Conservation (phyloP, 2,797 vertebrate species). For the Thalassophryne amazonica region DNA sequence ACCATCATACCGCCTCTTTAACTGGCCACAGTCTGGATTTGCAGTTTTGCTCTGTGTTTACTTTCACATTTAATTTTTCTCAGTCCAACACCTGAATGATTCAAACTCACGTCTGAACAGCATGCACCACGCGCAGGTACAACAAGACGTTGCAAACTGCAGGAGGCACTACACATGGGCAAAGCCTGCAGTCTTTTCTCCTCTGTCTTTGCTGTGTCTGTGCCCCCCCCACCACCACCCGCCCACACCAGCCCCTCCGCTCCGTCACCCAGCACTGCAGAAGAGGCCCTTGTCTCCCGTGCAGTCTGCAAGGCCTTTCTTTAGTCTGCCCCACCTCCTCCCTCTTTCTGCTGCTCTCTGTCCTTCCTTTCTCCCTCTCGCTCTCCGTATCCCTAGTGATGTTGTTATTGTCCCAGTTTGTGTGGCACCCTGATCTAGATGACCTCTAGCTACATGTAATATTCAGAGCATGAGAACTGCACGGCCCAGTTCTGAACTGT, state of each 20-base stretch:
- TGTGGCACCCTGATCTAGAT: slow-evolving; percentile 29
- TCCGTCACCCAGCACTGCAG: slow-evolving; percentile 43
- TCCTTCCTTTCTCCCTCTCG: neutral
- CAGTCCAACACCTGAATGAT: too few relatives aligned
- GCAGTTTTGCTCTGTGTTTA: too few relatives aligned
- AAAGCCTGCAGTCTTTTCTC: slow-evolving; percentile 6
- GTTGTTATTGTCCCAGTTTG: slow-evolving; percentile 33
- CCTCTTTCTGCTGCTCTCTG: neutral
- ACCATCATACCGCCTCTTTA: too few relatives aligned
- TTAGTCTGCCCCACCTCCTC: neutral
- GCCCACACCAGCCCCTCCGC: neutral
- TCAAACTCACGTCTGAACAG: too few relatives aligned
- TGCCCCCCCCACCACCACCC: neutral
- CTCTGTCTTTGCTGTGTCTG: slow-evolving; percentile 5
- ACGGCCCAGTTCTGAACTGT: neutral
- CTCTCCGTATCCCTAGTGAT: neutral
- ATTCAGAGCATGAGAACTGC: slow-evolving; percentile 13
- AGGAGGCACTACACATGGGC: slow-evolving; percentile 31
- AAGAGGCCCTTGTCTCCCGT: slow-evolving; percentile 47
- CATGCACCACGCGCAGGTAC: too few relatives aligned
- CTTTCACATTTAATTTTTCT: too few relatives aligned
- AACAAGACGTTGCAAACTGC: too few relatives aligned
- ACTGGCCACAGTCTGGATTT: too few relatives aligned
- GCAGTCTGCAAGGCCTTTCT: slow-evolving; percentile 38
- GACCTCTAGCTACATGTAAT: slow-evolving; percentile 31